Percentiles rank a stretch among this genome's conserved stretches.
These are phyloP conservation scores for Sarcophilus harrisii DNA, from an alignment of 2,797 vertebrate species.

Conservation along the genomic window DNA sequence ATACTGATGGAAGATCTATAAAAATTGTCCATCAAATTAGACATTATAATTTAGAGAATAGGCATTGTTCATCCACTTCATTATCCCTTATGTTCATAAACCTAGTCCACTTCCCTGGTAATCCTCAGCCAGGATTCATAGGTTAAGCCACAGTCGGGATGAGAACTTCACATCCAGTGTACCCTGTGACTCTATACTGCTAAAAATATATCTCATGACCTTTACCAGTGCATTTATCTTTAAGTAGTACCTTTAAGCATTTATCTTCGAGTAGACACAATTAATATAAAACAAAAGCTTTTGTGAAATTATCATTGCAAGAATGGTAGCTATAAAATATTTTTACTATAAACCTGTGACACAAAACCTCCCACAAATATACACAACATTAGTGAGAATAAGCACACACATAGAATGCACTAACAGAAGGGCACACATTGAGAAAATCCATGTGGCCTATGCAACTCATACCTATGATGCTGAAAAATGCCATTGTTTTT, in stretches of 20 bases:
- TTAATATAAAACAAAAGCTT: not conserved
- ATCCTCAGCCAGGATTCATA: not conserved
- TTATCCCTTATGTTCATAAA: not conserved
- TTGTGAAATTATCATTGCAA: not conserved
- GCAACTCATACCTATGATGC: not conserved
- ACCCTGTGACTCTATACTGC: not conserved
- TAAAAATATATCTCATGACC: not conserved
- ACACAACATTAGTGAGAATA: not conserved
- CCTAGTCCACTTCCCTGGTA: not conserved
- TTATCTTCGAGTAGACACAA: not conserved
- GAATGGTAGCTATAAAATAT: not conserved
- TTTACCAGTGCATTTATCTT: not conserved
- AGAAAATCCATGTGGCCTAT: not conserved
- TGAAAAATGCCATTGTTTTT: not conserved
- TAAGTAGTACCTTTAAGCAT: too few species aligned
- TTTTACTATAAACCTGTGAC: not conserved
- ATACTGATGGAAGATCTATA: not conserved
- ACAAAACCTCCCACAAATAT: not conserved
- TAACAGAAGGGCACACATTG: not conserved
- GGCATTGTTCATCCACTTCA: not conserved
- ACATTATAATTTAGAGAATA: not conserved
- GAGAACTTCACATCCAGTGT: not conserved
- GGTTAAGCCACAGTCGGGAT: not conserved
- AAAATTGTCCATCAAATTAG: not conserved
- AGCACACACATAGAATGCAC: not conserved